Percentiles rank a stretch among this genome's conserved stretches.
Evolutionary conservation across 2,113 vertebrate species (phyloP).

Genomic region (Pollachius pollachius): DNA sequence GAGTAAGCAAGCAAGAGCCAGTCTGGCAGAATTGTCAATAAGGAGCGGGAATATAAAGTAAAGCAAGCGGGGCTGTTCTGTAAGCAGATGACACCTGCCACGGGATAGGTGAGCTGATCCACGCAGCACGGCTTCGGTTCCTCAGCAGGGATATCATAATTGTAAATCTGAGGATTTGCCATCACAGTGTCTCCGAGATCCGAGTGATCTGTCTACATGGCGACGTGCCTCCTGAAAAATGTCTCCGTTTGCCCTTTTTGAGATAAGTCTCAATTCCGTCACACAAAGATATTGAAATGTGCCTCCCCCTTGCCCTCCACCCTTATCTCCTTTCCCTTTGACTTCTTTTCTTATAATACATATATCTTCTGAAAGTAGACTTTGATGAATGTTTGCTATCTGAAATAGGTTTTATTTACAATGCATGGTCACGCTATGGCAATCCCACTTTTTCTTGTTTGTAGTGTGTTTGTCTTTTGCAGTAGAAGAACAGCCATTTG

Average conservation of each 20-base stretch:
- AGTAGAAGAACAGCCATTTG: too few species aligned
- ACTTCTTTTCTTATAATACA: too few species aligned
- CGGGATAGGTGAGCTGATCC: not conserved
- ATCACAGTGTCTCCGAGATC: slow-evolving; percentile 34
- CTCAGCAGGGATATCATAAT: slow-evolving; percentile 18
- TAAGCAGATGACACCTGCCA: not conserved
- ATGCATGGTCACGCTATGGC: too few species aligned
- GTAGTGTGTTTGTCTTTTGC: too few species aligned
- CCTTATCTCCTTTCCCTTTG: too few species aligned
- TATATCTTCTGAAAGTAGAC: too few species aligned
- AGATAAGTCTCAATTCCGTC: slow-evolving; percentile 21
- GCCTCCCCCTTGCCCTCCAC: not conserved
- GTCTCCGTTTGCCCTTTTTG: slow-evolving; percentile 2
- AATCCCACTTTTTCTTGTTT: too few species aligned
- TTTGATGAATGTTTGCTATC: too few species aligned
- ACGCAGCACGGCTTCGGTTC: not conserved
- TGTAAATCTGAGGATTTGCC: slow-evolving; percentile 49
- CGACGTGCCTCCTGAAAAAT: not conserved
- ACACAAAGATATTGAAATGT: slow-evolving; percentile 26
- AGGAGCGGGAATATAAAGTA: not conserved
- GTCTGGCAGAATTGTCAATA: too few species aligned
- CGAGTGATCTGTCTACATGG: slow-evolving; percentile 41
- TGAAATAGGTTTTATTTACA: too few species aligned
- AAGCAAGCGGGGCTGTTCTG: not conserved
- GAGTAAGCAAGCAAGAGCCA: too few species aligned